phyloP scores from a whole-genome alignment of 2,888 invertebrate genomes.

The Zhuqinia jingwanae region DNA sequence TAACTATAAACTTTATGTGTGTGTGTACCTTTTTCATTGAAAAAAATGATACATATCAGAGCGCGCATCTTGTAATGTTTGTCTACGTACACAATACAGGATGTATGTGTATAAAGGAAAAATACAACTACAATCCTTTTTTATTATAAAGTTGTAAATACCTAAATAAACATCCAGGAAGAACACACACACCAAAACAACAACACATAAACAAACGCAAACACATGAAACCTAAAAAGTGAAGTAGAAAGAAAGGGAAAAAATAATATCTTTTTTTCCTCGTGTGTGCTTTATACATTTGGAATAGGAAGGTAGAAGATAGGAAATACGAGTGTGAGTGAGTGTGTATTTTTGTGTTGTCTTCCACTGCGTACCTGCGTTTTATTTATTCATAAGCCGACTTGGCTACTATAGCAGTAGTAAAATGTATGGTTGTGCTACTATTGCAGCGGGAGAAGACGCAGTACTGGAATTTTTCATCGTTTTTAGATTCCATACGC shows the following conservation, averaged over 20 bases:
- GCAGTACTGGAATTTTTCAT: conserved; percentile 22
- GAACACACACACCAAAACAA: conserved; percentile 26
- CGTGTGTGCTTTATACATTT: background rate
- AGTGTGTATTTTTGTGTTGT: background rate
- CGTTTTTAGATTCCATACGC: conserved; percentile 17
- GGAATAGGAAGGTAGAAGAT: too few relatives aligned
- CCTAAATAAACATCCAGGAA: conserved; percentile 28
- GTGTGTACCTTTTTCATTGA: background rate
- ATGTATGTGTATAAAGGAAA: too few relatives aligned
- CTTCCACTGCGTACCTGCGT: too few relatives aligned
- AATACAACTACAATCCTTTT: conserved; percentile 10
- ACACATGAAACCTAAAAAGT: too few relatives aligned
- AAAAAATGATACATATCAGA: conserved; percentile 15
- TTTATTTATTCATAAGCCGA: conserved; percentile 4
- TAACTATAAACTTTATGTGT: too few relatives aligned
- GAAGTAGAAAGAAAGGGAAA: background rate
- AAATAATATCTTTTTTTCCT: background rate
- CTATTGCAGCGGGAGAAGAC: background rate
- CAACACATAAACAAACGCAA: background rate
- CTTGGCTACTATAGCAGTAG: background rate
- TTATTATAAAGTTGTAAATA: conserved; percentile 52
- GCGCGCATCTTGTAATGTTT: background rate
- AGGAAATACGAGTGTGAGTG: too few relatives aligned
- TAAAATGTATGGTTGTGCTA: too few relatives aligned
- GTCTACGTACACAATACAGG: background rate